Percentiles rank a stretch among this genome's conserved stretches.
phyloP scores from a whole-genome alignment of 1,140 invertebrate species.

The Drosophila busckii region DNA sequence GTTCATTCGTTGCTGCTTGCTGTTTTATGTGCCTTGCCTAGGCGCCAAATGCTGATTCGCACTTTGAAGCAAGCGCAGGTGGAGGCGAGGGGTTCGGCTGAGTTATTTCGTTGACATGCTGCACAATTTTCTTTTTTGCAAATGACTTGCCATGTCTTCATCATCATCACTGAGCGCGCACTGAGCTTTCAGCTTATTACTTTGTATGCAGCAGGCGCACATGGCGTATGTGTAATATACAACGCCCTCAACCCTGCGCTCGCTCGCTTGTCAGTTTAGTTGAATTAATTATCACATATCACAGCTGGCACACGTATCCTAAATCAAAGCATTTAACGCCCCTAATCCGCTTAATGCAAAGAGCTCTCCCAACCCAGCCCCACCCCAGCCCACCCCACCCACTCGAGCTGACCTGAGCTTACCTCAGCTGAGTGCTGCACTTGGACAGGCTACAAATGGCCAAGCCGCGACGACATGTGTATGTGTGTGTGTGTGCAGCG shows the following conservation, averaged over 20 bases:
- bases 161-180: constrained; percentile 22
- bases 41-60: constrained; percentile 39
- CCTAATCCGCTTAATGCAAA: constrained; percentile 66
- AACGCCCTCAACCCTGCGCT: neutral
- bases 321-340: constrained; percentile 71
- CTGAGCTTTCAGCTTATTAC: constrained; percentile 68
- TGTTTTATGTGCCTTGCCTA: constrained; percentile 63
- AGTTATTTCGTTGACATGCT: constrained; percentile 62
- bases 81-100: constrained; percentile 1
- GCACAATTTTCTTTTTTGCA: constrained; percentile 43
- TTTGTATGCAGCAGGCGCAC: constrained; percentile 26
- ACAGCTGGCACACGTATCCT: constrained; percentile 60
- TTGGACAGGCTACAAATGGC: neutral
- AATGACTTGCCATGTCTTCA: constrained; percentile 59
- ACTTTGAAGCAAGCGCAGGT: neutral
- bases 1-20: constrained; percentile 60
- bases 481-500: constrained; percentile 34
- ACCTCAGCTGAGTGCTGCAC: constrained; percentile 8
- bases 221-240: constrained; percentile 8
- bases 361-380: constrained; percentile 10
- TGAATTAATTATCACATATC: constrained; percentile 72
- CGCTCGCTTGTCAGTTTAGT: neutral
- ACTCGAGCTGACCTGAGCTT: constrained; percentile 12
- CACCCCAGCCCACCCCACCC: neutral
- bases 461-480: too few relatives aligned